Evolutionary conservation across 2,888 invertebrate genomes (phyloP).

Genomic region (Andrena trimmerana): DNA sequence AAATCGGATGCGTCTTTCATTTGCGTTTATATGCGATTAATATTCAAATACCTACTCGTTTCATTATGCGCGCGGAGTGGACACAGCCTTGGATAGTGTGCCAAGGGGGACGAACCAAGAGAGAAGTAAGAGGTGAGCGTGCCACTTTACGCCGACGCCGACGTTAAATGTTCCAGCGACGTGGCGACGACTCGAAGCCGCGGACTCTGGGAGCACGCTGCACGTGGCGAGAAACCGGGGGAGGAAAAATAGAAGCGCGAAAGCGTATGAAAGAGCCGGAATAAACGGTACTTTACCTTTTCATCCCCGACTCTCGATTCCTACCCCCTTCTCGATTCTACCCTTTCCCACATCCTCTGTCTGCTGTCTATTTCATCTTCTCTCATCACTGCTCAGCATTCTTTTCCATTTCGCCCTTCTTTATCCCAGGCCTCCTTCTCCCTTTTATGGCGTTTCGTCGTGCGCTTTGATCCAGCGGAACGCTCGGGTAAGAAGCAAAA

Average conservation of each 20-base stretch:
- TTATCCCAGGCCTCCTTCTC: no score
- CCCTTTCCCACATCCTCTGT: neutral
- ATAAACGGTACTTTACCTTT: constrained; percentile 18
- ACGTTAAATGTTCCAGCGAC: neutral
- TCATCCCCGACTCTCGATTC: neutral
- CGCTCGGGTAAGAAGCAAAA: neutral
- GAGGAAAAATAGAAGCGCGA: neutral
- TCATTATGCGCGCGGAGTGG: neutral
- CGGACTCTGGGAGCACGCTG: neutral
- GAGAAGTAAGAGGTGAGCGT: neutral
- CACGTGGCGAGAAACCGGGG: neutral
- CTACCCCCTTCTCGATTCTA: constrained; percentile 1
- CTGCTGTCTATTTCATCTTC: neutral
- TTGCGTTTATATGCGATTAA: neutral
- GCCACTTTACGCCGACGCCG: neutral
- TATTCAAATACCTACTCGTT: neutral
- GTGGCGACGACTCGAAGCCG: neutral
- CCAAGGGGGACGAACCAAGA: neutral
- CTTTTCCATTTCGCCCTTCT: neutral
- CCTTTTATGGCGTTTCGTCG: no score
- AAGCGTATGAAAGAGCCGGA: constrained; percentile 3
- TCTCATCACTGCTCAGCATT: neutral
- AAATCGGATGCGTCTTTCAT: neutral
- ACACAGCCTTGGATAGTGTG: neutral
- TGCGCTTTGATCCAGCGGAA: neutral